A percentile compares a stretch with the other conserved stretches of the same genome.
Evolutionary conservation across 2,888 invertebrate genomes (phyloP).

Genomic region (Drosophila ustulata): DNA sequence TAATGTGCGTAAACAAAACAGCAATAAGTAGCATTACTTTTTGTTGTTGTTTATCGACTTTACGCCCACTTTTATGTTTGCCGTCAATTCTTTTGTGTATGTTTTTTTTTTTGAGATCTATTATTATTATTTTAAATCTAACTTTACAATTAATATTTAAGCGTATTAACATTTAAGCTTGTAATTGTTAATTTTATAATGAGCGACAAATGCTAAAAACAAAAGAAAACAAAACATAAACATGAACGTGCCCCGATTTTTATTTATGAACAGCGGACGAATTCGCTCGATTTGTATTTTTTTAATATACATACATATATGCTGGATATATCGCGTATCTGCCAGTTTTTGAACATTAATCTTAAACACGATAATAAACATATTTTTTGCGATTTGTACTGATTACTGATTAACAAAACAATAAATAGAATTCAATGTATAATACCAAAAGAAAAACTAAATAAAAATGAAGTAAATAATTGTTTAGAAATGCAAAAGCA

Average conservation of each 20-base stretch:
- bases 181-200: conserved; percentile 64
- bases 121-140: conserved; percentile 57
- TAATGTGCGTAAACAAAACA: not conserved
- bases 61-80: conserved; percentile 37
- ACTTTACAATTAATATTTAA: conserved; percentile 74
- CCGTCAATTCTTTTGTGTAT: conserved; percentile 50
- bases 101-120: conserved; percentile 40
- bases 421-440: conserved; percentile 39
- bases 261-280: conserved; percentile 31
- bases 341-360: conserved; percentile 44
- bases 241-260: conserved; percentile 27
- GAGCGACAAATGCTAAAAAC: conserved; percentile 27
- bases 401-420: conserved; percentile 79
- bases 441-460: not conserved
- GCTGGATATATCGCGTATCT: conserved; percentile 25
- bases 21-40: conserved; percentile 12
- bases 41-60: conserved; percentile 29
- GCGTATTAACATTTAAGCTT: conserved; percentile 77
- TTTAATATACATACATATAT: conserved; percentile 6
- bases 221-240: conserved; percentile 10
- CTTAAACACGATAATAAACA: conserved; percentile 37
- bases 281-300: conserved; percentile 12
- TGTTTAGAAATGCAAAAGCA: conserved; percentile 43
- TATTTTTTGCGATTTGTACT: conserved; percentile 79
- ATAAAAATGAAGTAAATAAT: conserved; percentile 30